Evolutionary conservation across 1,140 invertebrate genomes (phyloP), one percentile per base, ranked within the genome.

Genomic region (Zophobas atratus): DNA sequence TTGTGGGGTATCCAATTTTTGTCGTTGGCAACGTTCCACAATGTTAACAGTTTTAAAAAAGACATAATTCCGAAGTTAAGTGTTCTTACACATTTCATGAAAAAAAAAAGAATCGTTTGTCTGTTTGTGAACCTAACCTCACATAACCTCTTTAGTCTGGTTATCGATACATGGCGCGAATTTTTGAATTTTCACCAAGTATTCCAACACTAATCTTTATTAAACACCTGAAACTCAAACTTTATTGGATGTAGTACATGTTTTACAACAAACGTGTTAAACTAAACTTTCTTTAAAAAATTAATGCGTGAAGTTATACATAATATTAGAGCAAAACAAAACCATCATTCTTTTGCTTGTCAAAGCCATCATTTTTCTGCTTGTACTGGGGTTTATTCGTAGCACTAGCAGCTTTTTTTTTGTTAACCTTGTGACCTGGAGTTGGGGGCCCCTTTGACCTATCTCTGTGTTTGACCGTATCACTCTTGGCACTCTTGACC

Each of bases 371-470:
- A 32, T 55, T n/a, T 43, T 67, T 38, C 6, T 67, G 60, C 43
- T 43, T 8, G 39, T 67, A 43, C 1, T 46, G 6, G 20, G 20
- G 20, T 20, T 20, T 20, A 20, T 20, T 20, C 20, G 20, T 20
- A 20, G 20, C 20, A 20, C 20, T 20, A 20, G 20, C 20, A 20
- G 20, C 20, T 67, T 67, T 67, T 39, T 67, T 67, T 20, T 43
- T 67, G 5, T 20, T 5, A 36, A 43, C 36, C 35, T 63, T 63
- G 2, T 39, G 36, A 32, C 1, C 57, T 38, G 8, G 60, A 67
- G 38, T 39, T 60, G 56, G 60, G 6, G 70, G 70, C 20, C 70
- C 70, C 8, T 72, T 72, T 0, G 70, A 72, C n/a, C 70, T 49
- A 32, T 72, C 70, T 72, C 70, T 72, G 34, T 72, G 70, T 32